phyloP scores from a whole-genome alignment of 2,113 vertebrate genomes.

The Balaenoptera acutorostrata region DNA sequence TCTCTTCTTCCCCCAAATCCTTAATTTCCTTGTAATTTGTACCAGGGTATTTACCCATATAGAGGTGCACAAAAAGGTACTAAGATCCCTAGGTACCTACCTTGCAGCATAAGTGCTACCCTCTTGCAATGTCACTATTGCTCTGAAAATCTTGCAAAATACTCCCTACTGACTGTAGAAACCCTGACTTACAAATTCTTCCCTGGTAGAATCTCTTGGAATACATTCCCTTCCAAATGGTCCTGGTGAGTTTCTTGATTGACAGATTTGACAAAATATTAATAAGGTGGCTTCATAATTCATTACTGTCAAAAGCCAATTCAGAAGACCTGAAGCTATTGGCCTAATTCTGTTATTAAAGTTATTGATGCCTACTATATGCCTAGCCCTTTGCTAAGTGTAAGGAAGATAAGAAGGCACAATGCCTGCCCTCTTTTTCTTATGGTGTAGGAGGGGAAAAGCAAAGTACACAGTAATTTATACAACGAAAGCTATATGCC shows the following conservation, averaged over 20 bases:
- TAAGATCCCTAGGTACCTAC: background rate
- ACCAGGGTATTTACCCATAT: background rate
- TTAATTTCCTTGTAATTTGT: background rate
- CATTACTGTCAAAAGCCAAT: background rate
- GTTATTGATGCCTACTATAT: background rate
- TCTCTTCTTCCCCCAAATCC: background rate
- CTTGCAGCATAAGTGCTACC: background rate
- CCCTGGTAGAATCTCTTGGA: background rate
- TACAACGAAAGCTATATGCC: background rate
- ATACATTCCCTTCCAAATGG: background rate
- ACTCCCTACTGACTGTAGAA: background rate
- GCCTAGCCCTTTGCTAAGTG: background rate
- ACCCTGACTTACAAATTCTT: background rate
- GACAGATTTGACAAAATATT: background rate
- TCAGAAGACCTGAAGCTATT: background rate
- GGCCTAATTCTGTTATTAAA: background rate
- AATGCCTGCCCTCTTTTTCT: background rate
- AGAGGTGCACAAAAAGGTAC: background rate
- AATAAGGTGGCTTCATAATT: background rate
- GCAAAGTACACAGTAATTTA: constrained; percentile 22
- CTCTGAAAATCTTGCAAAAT: background rate
- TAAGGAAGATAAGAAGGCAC: background rate
- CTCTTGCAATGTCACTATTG: background rate
- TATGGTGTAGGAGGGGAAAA: background rate
- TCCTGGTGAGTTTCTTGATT: background rate